Conservation (phyloP, 2,888 invertebrate species). For the Chloroclysta siterata region DNA sequence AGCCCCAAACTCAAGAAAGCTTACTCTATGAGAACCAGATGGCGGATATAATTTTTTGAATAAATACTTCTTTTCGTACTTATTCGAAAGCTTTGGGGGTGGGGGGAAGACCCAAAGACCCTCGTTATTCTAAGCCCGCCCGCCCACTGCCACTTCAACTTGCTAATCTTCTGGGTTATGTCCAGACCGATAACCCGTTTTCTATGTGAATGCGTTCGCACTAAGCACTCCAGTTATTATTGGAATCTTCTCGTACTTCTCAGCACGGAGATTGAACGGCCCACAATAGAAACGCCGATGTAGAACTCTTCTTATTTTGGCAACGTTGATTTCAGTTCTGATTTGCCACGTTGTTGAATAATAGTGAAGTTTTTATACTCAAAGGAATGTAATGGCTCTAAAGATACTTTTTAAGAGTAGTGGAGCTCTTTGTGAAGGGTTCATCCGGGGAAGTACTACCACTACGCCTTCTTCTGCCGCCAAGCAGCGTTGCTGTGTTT, state of each 20-base stretch:
- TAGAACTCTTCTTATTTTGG: conserved; percentile 40
- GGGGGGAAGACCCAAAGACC: no score
- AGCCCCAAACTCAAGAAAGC: no score
- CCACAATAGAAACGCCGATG: conserved; percentile 56
- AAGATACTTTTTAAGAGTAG: neutral
- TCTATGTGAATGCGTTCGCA: conserved; percentile 20
- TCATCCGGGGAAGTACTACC: no score
- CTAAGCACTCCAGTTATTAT: conserved; percentile 66
- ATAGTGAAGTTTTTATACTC: no score
- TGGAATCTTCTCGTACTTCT: conserved; percentile 57
- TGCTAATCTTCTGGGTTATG: neutral
- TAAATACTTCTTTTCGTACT: no score
- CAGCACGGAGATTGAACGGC: conserved; percentile 50
- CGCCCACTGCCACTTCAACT: neutral
- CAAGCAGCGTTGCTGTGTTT: no score
- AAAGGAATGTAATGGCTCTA: neutral
- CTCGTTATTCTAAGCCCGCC: neutral
- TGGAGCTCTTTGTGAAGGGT: no score
- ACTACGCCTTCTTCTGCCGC: no score
- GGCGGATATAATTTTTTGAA: no score
- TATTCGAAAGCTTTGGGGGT: no score
- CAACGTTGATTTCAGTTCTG: neutral
- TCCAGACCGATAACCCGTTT: conserved; percentile 21
- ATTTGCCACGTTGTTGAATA: neutral
- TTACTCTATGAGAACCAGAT: no score